phyloP scores from a whole-genome alignment of 2,888 invertebrate genomes.

The Patella depressa region DNA sequence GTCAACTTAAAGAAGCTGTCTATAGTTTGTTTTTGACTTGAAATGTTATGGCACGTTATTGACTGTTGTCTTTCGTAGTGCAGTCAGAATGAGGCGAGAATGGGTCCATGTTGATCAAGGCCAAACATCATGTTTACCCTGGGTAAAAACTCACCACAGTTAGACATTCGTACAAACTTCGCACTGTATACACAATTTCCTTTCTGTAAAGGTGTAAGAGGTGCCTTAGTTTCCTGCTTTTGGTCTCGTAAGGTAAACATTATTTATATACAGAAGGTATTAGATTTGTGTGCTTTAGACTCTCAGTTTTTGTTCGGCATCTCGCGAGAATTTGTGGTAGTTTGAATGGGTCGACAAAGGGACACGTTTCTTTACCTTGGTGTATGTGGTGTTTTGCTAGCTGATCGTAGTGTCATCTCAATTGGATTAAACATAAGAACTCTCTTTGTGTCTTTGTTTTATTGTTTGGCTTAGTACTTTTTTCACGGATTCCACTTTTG shows the following conservation, averaged over 20 bases:
- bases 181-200: not conserved
- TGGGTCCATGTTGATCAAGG: not conserved
- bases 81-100: not conserved
- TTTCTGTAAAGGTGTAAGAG: not conserved
- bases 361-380: not conserved
- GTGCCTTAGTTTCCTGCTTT: not conserved
- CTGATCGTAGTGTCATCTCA: slow-evolving; percentile 14
- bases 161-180: not conserved
- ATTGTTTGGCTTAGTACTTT: slow-evolving; percentile 18
- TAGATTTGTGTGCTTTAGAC: not conserved
- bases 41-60: slow-evolving; percentile 5
- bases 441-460: slow-evolving; percentile 22
- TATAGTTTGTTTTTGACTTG: not conserved
- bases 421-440: slow-evolving; percentile 23
- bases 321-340: slow-evolving; percentile 1
- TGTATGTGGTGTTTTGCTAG: not conserved
- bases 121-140: not conserved
- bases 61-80: not conserved
- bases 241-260: not conserved
- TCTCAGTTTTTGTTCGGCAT: slow-evolving; percentile 3
- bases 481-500: slow-evolving; percentile 7
- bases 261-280: not conserved
- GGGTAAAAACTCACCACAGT: not conserved
- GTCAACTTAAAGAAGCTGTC: not conserved
- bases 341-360: slow-evolving; percentile 8